Evolutionary conservation across 2,113 vertebrate genomes (phyloP).

Genomic region (Lampris megalopsis): DNA sequence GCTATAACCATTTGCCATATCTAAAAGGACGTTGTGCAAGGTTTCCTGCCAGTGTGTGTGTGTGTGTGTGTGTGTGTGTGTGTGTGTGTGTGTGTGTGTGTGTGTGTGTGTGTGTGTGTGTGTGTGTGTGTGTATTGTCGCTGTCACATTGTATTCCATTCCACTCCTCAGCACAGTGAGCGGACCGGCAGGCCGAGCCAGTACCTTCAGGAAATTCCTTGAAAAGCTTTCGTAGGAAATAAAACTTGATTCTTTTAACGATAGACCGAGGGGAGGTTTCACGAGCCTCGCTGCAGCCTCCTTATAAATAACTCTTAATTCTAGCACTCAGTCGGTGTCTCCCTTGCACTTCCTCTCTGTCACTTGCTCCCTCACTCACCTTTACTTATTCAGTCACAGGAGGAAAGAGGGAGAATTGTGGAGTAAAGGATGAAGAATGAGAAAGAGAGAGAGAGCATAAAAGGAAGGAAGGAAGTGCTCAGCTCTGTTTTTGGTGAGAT

Average conservation of each 20-base stretch:
- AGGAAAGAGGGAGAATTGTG: not conserved
- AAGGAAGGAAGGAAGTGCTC: too few species aligned
- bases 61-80: conserved; percentile 13
- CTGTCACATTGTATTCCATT: not conserved
- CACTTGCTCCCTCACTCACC: too few species aligned
- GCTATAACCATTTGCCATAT: not conserved
- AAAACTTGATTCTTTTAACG: not conserved
- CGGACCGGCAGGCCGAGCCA: not conserved
- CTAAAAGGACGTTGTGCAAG: not conserved
- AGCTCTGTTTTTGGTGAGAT: too few species aligned
- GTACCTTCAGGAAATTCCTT: conserved; percentile 30
- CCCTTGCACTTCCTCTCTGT: not conserved
- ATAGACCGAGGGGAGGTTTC: conserved; percentile 5
- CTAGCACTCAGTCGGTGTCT: not conserved
- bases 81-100: not conserved
- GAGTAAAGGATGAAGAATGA: too few species aligned
- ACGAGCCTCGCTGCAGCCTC: not conserved
- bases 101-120: not conserved
- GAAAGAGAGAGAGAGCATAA: not conserved
- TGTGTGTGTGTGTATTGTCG: not conserved
- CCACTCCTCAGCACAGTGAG: not conserved
- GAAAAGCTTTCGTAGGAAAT: conserved; percentile 11
- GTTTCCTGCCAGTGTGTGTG: conserved; percentile 19
- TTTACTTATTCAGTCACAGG: too few species aligned
- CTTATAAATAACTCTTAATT: not conserved